phyloP scores from a whole-genome alignment of 2,113 vertebrate species.

The Lagopus muta region DNA sequence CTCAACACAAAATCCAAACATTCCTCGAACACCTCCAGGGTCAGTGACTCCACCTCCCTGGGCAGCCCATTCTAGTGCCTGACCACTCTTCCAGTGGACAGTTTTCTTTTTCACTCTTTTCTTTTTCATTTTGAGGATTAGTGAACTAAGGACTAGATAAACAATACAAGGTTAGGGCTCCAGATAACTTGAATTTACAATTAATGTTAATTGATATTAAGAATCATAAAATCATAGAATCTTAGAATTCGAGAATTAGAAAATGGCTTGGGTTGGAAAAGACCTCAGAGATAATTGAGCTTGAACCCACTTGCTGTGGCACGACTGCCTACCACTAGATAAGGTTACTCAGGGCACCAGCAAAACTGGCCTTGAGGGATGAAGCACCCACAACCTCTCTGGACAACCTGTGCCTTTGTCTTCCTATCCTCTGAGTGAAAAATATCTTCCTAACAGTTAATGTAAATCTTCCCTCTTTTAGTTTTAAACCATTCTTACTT shows the following conservation, averaged over 20 bases:
- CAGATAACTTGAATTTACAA: background rate
- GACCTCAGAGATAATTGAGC: too few relatives aligned
- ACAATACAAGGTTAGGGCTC: background rate
- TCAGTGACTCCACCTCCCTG: too few relatives aligned
- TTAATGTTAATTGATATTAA: background rate
- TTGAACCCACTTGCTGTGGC: too few relatives aligned
- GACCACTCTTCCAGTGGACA: too few relatives aligned
- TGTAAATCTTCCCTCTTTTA: background rate
- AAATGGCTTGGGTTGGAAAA: background rate
- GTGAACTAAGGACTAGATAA: background rate
- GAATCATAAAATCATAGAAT: background rate
- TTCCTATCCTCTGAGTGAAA: background rate
- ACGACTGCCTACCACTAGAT: too few relatives aligned
- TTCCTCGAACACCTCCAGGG: too few relatives aligned
- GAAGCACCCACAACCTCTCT: background rate
- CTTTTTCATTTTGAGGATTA: background rate
- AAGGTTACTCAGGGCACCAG: too few relatives aligned
- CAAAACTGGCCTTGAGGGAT: background rate
- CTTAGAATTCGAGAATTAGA: too few relatives aligned
- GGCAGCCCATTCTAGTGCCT: too few relatives aligned
- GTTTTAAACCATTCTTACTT: background rate
- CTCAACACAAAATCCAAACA: too few relatives aligned
- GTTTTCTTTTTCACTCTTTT: too few relatives aligned
- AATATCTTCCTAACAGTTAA: background rate
- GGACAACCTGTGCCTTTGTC: background rate